These are phyloP conservation scores for Tiaroga cobitis DNA, from an alignment of 2,797 vertebrate genomes.

Conservation along the genomic window DNA sequence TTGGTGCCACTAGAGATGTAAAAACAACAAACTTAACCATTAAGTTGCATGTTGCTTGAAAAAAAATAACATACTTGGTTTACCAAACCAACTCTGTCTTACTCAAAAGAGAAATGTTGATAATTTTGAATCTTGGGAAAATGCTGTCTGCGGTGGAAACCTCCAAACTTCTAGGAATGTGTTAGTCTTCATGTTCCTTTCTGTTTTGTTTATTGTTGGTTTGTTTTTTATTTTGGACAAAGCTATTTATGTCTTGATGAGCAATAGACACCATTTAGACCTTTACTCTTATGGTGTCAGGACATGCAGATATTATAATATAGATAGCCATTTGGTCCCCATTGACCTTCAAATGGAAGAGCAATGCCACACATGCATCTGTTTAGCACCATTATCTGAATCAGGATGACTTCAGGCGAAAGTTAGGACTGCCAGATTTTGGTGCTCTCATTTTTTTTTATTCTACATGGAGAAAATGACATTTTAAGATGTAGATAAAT, in stretches of 20 bases:
- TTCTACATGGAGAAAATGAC: neutral
- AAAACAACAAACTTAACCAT: neutral
- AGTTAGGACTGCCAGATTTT: neutral
- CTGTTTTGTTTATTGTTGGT: neutral
- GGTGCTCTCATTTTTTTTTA: neutral
- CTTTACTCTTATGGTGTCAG: neutral
- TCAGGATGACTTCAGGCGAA: neutral
- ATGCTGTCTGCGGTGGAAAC: neutral
- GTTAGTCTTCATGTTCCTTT: neutral
- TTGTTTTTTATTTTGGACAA: neutral
- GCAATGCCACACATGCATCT: conserved; percentile 12
- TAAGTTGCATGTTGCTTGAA: neutral
- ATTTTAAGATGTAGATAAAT: neutral
- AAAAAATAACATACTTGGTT: conserved; percentile 2
- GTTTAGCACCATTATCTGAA: conserved; percentile 35
- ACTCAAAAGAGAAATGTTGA: neutral
- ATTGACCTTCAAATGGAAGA: conserved; percentile 39
- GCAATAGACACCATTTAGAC: neutral
- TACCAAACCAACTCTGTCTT: neutral
- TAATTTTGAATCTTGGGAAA: neutral
- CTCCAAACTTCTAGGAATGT: neutral
- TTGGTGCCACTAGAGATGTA: neutral
- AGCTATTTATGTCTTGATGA: neutral
- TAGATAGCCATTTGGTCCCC: conserved; percentile 26
- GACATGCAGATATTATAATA: neutral